These are phyloP conservation scores for Paramormyrops kingsleyae DNA, from an alignment of 2,113 vertebrate genomes.

Conservation along the genomic window DNA sequence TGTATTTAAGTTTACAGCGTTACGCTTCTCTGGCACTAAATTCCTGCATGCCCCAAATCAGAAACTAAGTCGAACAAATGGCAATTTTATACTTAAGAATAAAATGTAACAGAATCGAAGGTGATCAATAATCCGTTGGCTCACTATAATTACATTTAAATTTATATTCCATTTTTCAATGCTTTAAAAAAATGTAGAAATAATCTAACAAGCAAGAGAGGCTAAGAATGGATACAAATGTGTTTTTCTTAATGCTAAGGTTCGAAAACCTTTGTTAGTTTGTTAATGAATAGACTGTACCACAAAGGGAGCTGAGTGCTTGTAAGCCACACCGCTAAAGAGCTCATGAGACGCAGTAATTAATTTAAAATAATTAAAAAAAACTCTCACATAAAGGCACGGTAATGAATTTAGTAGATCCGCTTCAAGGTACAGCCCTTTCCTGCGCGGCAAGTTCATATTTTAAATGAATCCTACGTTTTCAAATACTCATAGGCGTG, in stretches of 20 bases:
- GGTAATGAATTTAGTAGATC: constrained; percentile 48
- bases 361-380: constrained; percentile 30
- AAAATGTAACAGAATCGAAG: constrained; percentile 19
- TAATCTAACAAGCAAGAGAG: constrained; percentile 29
- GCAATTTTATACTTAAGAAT: constrained; percentile 17
- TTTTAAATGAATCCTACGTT: constrained; percentile 32
- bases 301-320: constrained; percentile 41
- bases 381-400: constrained; percentile 60
- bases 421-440: constrained; percentile 34
- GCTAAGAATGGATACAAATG: constrained; percentile 29
- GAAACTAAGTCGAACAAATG: constrained; percentile 1
- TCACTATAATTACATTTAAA: constrained; percentile 34
- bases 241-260: constrained; percentile 27
- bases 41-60: constrained; percentile 13
- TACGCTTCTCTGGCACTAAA: neutral
- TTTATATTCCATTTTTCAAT: constrained; percentile 33
- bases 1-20: constrained; percentile 14
- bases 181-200: constrained; percentile 22
- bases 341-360: constrained; percentile 41
- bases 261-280: constrained; percentile 33
- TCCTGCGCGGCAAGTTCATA: constrained; percentile 51
- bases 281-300: constrained; percentile 41
- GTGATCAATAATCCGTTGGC: constrained; percentile 21
- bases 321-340: constrained; percentile 36
- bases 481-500: constrained; percentile 67